Evolutionary conservation across 2,797 vertebrate genomes (phyloP), one percentile per base, ranked within the genome.

Genomic region (Buceros bicornis): DNA sequence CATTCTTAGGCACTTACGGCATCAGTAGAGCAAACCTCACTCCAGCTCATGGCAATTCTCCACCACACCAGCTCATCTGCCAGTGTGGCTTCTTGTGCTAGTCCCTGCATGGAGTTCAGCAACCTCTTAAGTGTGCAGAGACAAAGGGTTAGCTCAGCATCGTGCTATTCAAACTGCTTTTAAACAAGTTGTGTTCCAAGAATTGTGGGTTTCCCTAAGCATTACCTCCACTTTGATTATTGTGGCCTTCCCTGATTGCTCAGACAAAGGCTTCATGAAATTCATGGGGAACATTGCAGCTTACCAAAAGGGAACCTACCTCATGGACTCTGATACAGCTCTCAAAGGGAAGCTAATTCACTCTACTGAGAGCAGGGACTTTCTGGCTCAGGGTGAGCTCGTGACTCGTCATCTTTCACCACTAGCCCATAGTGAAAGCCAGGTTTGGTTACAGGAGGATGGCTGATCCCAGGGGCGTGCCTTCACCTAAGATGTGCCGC

Each of bases 231-330:
- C 65, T 77, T 76, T 54, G 33, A 47, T 95, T 78, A 70, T 57
- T 81, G 76, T 88, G 69, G 48, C 82, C 67, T 89, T 93, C 65
- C 57, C 31, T 73, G 69, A 50, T 90, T 33, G 61, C 69, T 77
- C 40, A 76, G 89, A 74, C 87, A 88, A 95, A 90, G 57, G 33
- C 42, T 93, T 94, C 93, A 92, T 95, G 82, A 45, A 95, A 53
- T 73, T 57, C 71, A 61, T 26, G 69, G n/a, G 48, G 45, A 87
- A 17, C 45, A 51, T 8, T 71, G 5, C 42, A 70, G 37, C 35
- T 82, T 66, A 82, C 67, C 66, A 51, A 92, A 89, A 10, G 50
- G 69, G 80, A 87, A 76, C 74, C 18, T 43, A 80, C 62, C 56
- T 70, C 35, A 24, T 10, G 35, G 80, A 17, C 22, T 45, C n/a